Percentiles rank a stretch among this genome's conserved stretches.
Evolutionary conservation across 1,140 invertebrate species (phyloP).

Genomic region (Arctopsyche grandis): DNA sequence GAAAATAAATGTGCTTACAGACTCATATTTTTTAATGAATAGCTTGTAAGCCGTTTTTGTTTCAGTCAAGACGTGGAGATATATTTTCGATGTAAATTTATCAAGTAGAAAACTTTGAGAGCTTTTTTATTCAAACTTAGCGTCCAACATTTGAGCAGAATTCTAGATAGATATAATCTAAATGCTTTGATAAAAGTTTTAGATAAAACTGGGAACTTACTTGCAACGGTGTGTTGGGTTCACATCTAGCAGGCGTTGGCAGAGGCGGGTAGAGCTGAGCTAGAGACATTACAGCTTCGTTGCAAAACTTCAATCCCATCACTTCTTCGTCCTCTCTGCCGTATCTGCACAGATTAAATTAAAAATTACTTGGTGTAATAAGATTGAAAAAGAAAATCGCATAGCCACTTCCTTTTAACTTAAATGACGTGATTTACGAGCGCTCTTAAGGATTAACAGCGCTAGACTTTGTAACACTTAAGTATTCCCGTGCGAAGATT

Average conservation of each 20-base stretch:
- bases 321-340: constrained; percentile 92
- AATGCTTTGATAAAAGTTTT: neutral
- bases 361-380: constrained; percentile 14
- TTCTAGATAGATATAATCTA: neutral
- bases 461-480: too few species aligned
- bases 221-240: constrained; percentile 78
- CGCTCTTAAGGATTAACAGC: too few species aligned
- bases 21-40: too few species aligned
- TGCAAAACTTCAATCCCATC: constrained; percentile 92
- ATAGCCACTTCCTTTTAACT: neutral
- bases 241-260: constrained; percentile 62
- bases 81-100: too few species aligned
- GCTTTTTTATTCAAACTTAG: neutral
- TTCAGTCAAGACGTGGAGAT: too few species aligned
- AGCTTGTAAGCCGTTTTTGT: too few species aligned
- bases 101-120: neutral
- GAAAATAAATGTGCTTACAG: too few species aligned
- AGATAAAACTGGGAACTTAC: constrained; percentile 63
- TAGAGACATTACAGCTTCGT: constrained; percentile 88
- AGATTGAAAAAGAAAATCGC: neutral
- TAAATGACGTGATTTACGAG: constrained; percentile 3
- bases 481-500: neutral
- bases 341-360: constrained; percentile 69
- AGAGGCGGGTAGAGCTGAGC: constrained; percentile 81
- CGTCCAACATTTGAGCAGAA: too few species aligned